Percentiles rank a stretch among this genome's conserved stretches.
phyloP scores from a whole-genome alignment of 2,888 invertebrate genomes.

The Xestoiulus laeticollis region DNA sequence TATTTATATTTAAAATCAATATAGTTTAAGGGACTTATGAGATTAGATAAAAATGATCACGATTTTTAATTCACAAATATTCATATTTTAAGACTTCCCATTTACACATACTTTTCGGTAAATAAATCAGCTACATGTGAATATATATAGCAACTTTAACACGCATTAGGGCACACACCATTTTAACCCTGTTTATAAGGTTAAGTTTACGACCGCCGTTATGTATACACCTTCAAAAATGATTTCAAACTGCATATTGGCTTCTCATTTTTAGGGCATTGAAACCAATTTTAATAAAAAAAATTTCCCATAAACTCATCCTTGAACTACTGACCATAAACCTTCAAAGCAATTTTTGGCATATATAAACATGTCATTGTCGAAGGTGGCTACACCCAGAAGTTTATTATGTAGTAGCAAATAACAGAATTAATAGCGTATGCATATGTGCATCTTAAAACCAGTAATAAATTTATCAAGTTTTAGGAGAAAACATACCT shows the following conservation, averaged over 20 bases:
- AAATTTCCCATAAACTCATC: neutral
- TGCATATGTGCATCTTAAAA: conserved; percentile 1
- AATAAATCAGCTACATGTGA: too few species aligned
- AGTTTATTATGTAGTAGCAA: neutral
- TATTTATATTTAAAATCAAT: too few species aligned
- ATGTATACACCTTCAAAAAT: neutral
- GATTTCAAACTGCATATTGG: neutral
- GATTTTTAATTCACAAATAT: too few species aligned
- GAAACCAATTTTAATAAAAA: neutral
- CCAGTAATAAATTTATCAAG: neutral
- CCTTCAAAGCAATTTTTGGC: neutral
- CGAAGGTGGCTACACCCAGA: neutral
- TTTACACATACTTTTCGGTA: too few species aligned
- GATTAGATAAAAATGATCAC: too few species aligned
- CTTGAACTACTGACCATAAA: neutral
- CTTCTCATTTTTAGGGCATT: neutral
- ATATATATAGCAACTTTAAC: neutral
- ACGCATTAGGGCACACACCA: neutral
- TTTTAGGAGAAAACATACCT: neutral
- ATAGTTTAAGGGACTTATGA: too few species aligned
- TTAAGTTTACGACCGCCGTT: neutral
- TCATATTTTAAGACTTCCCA: too few species aligned
- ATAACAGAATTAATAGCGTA: neutral
- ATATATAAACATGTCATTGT: neutral
- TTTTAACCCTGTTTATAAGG: neutral